Evolutionary conservation across 2,888 invertebrate genomes (phyloP).

Genomic region (Automeris io): DNA sequence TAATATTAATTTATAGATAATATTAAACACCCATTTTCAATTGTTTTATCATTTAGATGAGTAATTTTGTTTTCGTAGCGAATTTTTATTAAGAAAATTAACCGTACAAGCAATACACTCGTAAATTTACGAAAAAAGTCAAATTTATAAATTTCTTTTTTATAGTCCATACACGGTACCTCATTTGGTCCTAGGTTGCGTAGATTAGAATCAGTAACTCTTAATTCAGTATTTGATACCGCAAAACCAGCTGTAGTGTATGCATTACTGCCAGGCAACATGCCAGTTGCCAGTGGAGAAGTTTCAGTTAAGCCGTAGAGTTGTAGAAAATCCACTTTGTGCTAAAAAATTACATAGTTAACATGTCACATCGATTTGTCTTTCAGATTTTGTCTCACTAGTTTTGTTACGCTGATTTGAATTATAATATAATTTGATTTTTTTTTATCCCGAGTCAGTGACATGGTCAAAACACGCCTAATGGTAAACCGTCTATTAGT

Average conservation of each 20-base stretch:
- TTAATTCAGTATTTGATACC: conserved; percentile 78
- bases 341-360: conserved; percentile 23
- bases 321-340: conserved; percentile 42
- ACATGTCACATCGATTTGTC: neutral
- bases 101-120: no score
- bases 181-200: conserved; percentile 68
- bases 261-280: conserved; percentile 30
- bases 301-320: conserved; percentile 84
- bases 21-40: no score
- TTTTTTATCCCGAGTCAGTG: no score
- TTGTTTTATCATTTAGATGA: no score
- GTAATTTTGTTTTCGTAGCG: no score
- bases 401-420: neutral
- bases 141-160: conserved; percentile 1
- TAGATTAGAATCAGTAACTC: conserved; percentile 59
- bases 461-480: no score
- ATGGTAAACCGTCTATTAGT: no score
- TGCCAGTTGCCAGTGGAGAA: conserved; percentile 73
- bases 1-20: no score
- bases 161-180: conserved; percentile 22
- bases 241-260: conserved; percentile 72
- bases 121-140: neutral
- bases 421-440: no score
- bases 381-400: neutral
- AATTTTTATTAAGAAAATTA: no score